A percentile compares a stretch with the other conserved stretches of the same genome.
These are phyloP conservation scores for Dipodomys spectabilis DNA, from an alignment of 2,113 vertebrate species.

Conservation along the genomic window DNA sequence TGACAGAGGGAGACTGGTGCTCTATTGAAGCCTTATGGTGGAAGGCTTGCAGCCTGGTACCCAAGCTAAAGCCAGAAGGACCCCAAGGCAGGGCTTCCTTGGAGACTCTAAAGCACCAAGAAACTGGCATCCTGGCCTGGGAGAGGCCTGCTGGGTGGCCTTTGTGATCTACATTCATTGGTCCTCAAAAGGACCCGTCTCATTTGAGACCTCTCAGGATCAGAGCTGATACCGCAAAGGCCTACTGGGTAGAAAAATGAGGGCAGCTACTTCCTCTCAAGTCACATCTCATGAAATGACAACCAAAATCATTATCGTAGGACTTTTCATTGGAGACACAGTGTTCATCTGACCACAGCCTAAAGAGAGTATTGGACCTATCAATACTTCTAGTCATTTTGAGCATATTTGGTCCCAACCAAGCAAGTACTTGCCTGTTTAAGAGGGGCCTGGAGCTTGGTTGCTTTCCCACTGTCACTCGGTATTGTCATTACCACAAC, in stretches of 20 bases:
- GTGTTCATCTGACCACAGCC: conserved; percentile 11
- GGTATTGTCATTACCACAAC: neutral
- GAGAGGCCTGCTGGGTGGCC: conserved; percentile 15
- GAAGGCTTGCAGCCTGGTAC: conserved; percentile 31
- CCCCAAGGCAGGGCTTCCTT: conserved; percentile 45
- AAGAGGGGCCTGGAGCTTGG: neutral
- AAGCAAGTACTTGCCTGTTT: conserved; percentile 13
- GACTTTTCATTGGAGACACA: conserved; percentile 17
- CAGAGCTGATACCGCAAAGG: conserved; percentile 28
- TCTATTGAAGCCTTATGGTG: conserved; percentile 52
- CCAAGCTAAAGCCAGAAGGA: conserved; percentile 24
- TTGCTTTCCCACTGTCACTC: conserved; percentile 3
- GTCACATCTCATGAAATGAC: conserved; percentile 27
- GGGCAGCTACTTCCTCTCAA: neutral
- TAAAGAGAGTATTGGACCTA: neutral
- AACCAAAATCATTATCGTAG: conserved; percentile 45
- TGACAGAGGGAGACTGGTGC: conserved; percentile 33
- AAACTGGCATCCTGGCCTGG: conserved; percentile 33
- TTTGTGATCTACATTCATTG: conserved; percentile 54
- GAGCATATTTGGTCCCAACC: neutral
- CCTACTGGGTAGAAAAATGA: conserved; percentile 42
- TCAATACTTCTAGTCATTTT: neutral
- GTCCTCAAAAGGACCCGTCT: neutral
- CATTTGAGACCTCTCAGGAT: conserved; percentile 22
- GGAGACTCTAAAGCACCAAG: conserved; percentile 62